A percentile compares a stretch with the other conserved stretches of the same genome.
Conservation (phyloP, 2,113 vertebrate genomes). For the Lophius piscatorius region DNA sequence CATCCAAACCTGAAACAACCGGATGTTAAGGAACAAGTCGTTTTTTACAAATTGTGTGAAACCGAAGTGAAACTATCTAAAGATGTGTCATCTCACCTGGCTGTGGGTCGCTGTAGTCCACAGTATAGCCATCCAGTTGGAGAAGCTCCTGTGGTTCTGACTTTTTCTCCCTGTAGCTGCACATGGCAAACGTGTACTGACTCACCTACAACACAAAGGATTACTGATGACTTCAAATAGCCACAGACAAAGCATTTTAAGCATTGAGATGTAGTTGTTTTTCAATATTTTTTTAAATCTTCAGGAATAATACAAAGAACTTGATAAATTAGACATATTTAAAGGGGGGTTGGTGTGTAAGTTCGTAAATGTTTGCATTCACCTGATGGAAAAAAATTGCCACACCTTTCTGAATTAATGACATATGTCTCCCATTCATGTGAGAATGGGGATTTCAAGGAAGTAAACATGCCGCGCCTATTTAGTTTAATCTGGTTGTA, state of each 20-base stretch:
- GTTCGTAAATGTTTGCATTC: no score
- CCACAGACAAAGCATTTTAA: background rate
- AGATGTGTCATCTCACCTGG: slow-evolving; percentile 82
- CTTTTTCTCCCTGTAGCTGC: slow-evolving; percentile 99
- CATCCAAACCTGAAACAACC: slow-evolving; percentile 88
- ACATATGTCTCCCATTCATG: no score
- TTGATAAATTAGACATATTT: no score
- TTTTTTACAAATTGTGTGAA: background rate
- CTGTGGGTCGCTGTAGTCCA: slow-evolving; percentile 98
- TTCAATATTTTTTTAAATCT: no score
- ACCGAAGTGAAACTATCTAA: background rate
- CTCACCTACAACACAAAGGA: slow-evolving; percentile 87
- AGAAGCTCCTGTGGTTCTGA: slow-evolving; percentile 97
- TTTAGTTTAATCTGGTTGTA: no score
- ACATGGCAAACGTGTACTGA: slow-evolving; percentile 99
- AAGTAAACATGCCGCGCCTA: no score
- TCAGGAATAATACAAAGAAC: no score
- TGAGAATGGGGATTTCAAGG: no score
- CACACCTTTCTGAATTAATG: no score
- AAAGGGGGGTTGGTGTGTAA: no score
- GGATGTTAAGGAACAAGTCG: background rate
- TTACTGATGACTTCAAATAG: background rate
- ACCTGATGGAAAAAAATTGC: no score
- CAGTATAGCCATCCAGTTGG: slow-evolving; percentile 97
- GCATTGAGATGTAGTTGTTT: no score